Evolutionary conservation across 2,797 vertebrate genomes (phyloP), one percentile per base, ranked within the genome.

Genomic region (Smutsia gigantea): DNA sequence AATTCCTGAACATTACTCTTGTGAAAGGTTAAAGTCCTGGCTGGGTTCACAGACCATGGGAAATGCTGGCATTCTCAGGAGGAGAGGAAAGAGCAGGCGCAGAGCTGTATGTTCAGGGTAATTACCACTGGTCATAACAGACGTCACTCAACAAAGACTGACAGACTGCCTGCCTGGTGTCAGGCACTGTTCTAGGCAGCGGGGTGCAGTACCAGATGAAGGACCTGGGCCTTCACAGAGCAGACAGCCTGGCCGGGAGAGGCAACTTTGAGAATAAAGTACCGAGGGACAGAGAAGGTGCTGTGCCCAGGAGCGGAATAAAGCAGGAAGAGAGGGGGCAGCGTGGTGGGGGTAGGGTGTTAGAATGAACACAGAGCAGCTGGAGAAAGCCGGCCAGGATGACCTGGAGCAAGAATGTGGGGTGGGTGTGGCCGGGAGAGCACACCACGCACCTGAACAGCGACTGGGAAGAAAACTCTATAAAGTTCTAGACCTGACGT

Each of bases 361-460:
- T 14, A 9, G 23, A 37, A 15, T 18, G 4, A 9, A 37, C 1
- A 2, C 1, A 2, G 34, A 68, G 77, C 0, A 2, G 29, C 4
- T 29, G 19, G 10, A 49, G 66, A 31, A 49, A 72, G 72, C 34
- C 27, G 64, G 55, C 23, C 59, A 21, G 61, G 55, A 11, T 1
- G 29, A 61, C 55, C 9, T 0, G 27, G 17, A 37, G 71, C 4
- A 14, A 23, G 19, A n/a, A 6, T 0, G 15, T 17, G 51, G 29
- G 3, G 39, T 25, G 3, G 29, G 21, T 25, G 17, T 18, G 37
- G 68, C 8, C 4, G 63, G 64, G 39, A 68, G 82, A 34, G 51
- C n/a, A 17, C 0, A 13, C 17, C 68, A 7, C 42, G 37, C 9
- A 1, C 51, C 9, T n/a, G n/a, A 79, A 64, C 0, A 31, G 63